Percentiles rank a stretch among this genome's conserved stretches.
phyloP scores from a whole-genome alignment of 2,888 invertebrate genomes.

The Eristalis arbustorum region DNA sequence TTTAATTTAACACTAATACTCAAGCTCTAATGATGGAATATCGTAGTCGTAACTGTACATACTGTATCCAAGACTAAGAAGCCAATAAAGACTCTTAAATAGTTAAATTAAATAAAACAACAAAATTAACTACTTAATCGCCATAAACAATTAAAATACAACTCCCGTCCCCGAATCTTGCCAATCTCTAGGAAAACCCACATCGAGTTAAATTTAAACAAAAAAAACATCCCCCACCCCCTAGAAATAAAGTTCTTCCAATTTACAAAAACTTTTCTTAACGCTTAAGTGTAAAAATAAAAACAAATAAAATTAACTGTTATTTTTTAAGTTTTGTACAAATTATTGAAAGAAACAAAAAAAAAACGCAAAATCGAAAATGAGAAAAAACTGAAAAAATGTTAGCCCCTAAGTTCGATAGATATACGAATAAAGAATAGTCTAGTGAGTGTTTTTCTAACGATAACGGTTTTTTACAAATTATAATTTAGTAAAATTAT shows the following conservation, averaged over 20 bases:
- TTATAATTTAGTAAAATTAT: slow-evolving; percentile 68
- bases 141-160: slow-evolving; percentile 40
- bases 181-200: slow-evolving; percentile 44
- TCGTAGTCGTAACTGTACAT: slow-evolving; percentile 60
- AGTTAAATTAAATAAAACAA: slow-evolving; percentile 24
- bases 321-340: slow-evolving; percentile 39
- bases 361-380: background rate
- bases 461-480: slow-evolving; percentile 36
- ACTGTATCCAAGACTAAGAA: slow-evolving; percentile 77
- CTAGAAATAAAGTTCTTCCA: slow-evolving; percentile 51
- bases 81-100: slow-evolving; percentile 79
- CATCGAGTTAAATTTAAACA: background rate
- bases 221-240: background rate
- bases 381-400: background rate
- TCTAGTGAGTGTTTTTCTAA: background rate
- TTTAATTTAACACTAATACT: slow-evolving; percentile 50
- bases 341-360: slow-evolving; percentile 30
- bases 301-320: background rate
- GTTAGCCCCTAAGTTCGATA: background rate
- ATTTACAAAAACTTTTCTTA: background rate
- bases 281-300: slow-evolving; percentile 36
- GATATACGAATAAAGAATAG: background rate
- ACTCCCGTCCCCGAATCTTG: slow-evolving; percentile 29
- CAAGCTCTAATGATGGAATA: slow-evolving; percentile 11
- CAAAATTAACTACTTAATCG: slow-evolving; percentile 51